Base-by-base conservation (phyloP, 1,140 invertebrate species). In the Chironomus tepperi region DNA sequence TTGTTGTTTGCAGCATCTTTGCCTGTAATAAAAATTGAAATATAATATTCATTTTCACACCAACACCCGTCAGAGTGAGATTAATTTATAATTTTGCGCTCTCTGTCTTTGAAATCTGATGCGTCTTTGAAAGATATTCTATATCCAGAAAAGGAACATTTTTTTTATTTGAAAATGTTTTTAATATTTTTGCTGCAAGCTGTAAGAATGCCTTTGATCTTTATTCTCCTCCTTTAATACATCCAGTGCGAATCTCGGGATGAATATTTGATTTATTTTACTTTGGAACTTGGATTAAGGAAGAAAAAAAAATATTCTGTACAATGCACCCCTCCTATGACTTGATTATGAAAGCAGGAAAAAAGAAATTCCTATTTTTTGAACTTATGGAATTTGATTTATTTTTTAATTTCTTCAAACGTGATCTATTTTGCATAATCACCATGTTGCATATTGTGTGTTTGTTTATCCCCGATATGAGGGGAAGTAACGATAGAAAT, bases 131-230 rank as follows among this genome's bases (percentile, higher is more conserved):
- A 57, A 57, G 47, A 34, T 34, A 34, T 34, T 34, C 24, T 2
- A 5, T 34, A 34, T 34, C 24, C 24, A 34, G 24, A 34, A 34
- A 34, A 34, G 24, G 24, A 34, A 57, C 5, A 57, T 57, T 15
- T 57, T 8, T 57, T 57, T 57, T 57, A 34, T 34, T 57, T 57
- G 10, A 57, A 57, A 57, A n/a, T n/a, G 15, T 5, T n/a, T n/a
- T n/a, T 57, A 57, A 57, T n/a, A 57, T n/a, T n/a, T n/a, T 57
- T 57, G 47, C 47, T 57, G 47, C 47, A 57, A 57, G 47, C 47
- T 12, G 47, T 57, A n/a, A 15, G 10, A 57, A 57, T n/a, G 47
- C 3, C 47, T 57, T 57, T 57, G 47, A 57, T 57, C 47, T 57
- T 57, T 57, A 12, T 57, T 12, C 47, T 15, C 47, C 47, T 57